Evolutionary conservation across 2,888 invertebrate genomes (phyloP), one percentile per base, ranked within the genome.

Genomic region (Stegana nigrithorax): DNA sequence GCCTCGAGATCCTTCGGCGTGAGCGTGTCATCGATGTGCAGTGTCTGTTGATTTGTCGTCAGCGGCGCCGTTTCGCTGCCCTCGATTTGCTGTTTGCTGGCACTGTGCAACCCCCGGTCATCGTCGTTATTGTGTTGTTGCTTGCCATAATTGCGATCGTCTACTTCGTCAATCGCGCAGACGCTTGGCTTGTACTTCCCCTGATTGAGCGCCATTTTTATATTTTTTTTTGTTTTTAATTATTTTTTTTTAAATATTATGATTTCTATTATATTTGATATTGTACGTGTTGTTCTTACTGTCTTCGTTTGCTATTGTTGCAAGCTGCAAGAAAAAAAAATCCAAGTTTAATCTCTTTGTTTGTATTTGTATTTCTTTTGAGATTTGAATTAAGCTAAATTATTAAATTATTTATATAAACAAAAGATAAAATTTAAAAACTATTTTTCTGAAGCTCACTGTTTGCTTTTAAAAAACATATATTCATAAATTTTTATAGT

Each of bases 21-120:
- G 6, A 78, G 44, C 23, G 70, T 80, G 55, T 78, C 70, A 56
- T 84, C 84, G 53, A 82, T 78, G 36, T 81, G 80, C 17, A 79
- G 63, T 69, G 82, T 84, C 59, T 83, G 75, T 67, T 83, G 83
- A 64, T 83, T 82, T 60, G 75, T 81, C 19, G 84, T 84, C 60
- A 84, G 65, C 4, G 84, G 84, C 8, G 83, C 78, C 39, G 83
- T 84, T 66, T 84, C 84, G 32, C 84, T 84, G 44, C 83, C 82
- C 69, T 84, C 83, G 50, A 83, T 76, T 72, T 83, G 83, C 62
- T 80, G 82, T 47, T 73, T 72, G 7, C 32, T 50, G 26, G 61
- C 66, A 26, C 17, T 14, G 29, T 51, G 51, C 14, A 17, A 17
- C 5, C 65, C 55, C 2, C 45, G 29, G 23, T 60, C 60, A 58